Evolutionary conservation across 37 sponge, comb jelly and placozoan genomes (phyloP).

Genomic region (Beroe ovata): DNA sequence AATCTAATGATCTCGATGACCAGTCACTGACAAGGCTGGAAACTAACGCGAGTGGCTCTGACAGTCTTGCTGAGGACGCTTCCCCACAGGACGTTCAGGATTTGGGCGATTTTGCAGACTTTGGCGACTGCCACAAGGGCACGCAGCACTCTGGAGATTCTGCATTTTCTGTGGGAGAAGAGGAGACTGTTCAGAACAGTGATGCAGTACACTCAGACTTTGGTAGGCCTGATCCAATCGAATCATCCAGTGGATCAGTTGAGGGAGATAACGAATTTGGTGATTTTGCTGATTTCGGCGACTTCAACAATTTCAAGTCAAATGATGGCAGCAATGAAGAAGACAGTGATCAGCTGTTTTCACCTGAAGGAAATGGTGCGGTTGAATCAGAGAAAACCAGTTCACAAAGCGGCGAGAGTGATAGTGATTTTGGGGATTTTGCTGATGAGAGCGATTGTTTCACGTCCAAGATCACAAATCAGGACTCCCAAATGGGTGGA

Average conservation of each 20-base stretch:
- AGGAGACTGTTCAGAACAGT: neutral
- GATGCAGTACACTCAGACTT: no score
- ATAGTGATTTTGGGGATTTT: neutral
- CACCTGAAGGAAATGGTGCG: neutral
- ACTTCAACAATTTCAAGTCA: neutral
- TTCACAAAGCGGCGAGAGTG: neutral
- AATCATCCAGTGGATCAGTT: neutral
- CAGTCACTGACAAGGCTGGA: neutral
- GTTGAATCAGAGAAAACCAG: neutral
- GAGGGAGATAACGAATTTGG: neutral
- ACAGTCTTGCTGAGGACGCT: neutral
- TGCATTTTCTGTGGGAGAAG: neutral
- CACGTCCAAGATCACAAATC: neutral
- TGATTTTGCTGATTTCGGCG: constrained; percentile 37
- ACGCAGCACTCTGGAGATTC: neutral
- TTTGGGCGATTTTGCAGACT: constrained; percentile 23
- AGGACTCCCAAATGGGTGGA: constrained; percentile 1
- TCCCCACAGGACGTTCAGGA: neutral
- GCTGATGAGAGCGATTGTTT: neutral
- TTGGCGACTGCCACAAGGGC: neutral
- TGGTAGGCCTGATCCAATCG: neutral
- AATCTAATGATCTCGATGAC: neutral
- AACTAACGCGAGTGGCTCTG: neutral
- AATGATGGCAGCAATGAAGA: neutral
- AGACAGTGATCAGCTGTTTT: neutral